A percentile compares a stretch with the other conserved stretches of the same genome.
phyloP scores from a whole-genome alignment of 2,797 vertebrate genomes.

The Bradypodion ventrale region DNA sequence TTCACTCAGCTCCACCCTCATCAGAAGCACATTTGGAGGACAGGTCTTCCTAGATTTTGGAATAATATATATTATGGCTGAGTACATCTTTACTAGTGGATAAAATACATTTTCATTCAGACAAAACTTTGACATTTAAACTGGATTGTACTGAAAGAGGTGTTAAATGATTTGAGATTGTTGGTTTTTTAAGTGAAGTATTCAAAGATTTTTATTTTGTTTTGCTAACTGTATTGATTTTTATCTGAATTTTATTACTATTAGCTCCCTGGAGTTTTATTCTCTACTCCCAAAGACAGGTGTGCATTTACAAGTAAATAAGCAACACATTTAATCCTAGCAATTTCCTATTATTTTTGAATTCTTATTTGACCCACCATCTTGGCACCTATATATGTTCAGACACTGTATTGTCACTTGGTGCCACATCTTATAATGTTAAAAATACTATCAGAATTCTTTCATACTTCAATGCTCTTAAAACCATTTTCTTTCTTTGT shows the following conservation, averaged over 20 bases:
- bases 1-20: not conserved
- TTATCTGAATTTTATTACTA: not conserved
- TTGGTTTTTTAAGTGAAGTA: no score
- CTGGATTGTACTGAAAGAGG: no score
- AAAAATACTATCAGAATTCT: not conserved
- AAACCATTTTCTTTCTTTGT: not conserved
- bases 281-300: not conserved
- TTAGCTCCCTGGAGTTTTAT: not conserved
- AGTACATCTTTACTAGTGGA: no score
- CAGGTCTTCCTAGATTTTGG: not conserved
- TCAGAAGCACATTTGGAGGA: not conserved
- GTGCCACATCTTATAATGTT: not conserved
- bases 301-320: not conserved
- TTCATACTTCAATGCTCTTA: not conserved
- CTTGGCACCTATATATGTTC: not conserved
- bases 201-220: no score
- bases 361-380: not conserved
- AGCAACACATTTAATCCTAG: not conserved
- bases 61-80: not conserved
- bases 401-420: conserved; percentile 1
- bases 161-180: no score
- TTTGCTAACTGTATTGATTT: not conserved
- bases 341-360: not conserved
- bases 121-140: no score
- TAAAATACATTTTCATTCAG: no score